Percentiles rank a stretch among this genome's conserved stretches.
These are phyloP conservation scores for Coluber constrictor DNA, from an alignment of 2,797 vertebrate genomes.

Conservation along the genomic window DNA sequence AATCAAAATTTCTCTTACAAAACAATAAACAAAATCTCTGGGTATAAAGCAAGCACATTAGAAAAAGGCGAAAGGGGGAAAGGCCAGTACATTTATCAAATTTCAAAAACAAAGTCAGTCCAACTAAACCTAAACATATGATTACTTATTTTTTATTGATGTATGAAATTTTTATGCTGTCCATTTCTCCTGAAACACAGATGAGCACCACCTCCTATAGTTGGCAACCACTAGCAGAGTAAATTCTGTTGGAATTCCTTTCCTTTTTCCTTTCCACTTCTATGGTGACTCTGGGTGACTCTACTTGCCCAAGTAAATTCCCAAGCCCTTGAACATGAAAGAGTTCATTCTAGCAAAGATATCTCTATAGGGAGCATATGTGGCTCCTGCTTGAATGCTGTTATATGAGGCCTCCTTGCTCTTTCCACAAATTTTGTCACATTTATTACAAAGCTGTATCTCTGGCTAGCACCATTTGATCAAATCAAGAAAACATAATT, in stretches of 20 bases:
- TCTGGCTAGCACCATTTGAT: background rate
- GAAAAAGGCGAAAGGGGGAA: background rate
- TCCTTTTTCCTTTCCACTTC: background rate
- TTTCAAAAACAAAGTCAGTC: background rate
- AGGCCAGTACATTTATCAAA: background rate
- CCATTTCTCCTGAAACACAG: background rate
- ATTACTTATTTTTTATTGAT: background rate
- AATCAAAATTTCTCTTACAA: background rate
- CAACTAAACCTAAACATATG: background rate
- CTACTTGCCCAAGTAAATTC: background rate
- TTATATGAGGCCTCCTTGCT: background rate
- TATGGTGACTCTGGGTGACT: background rate
- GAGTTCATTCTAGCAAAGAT: background rate
- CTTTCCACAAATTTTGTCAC: background rate
- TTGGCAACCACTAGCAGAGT: background rate
- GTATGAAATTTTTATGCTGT: background rate
- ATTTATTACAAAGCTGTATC: background rate
- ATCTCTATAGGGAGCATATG: background rate
- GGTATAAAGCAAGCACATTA: background rate
- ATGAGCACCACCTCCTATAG: background rate
- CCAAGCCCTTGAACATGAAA: background rate
- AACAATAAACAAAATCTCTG: background rate
- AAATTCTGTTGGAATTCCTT: background rate
- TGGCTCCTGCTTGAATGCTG: background rate
- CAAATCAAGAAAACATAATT: background rate